Evolutionary conservation across 2,888 invertebrate species (phyloP).

Genomic region (Dendrolimus houi): DNA sequence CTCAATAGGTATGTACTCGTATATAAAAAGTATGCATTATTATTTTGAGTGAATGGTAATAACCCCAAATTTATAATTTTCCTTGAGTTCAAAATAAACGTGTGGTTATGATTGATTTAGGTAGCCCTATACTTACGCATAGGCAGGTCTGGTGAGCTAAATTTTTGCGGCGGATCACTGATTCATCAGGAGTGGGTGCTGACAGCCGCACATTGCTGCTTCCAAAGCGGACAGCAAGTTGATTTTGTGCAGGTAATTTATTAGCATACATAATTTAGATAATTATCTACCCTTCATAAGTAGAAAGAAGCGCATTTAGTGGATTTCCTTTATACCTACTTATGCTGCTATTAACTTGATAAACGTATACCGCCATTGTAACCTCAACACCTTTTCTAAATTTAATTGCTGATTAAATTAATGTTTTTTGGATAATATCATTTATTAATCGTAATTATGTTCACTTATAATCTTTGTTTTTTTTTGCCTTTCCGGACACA

Average conservation of each 20-base stretch:
- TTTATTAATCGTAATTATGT: no score
- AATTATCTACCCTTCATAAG: no score
- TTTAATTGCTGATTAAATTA: not conserved
- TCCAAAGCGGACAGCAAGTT: slow-evolving; percentile 41
- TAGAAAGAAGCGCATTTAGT: no score
- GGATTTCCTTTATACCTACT: no score
- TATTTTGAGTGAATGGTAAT: no score
- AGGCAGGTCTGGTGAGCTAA: slow-evolving; percentile 51
- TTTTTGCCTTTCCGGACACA: no score
- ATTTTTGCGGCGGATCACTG: slow-evolving; percentile 71
- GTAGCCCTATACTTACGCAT: slow-evolving; percentile 58
- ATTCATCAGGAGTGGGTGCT: slow-evolving; percentile 59
- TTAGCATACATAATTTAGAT: no score
- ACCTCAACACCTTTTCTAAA: not conserved
- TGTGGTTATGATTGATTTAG: slow-evolving; percentile 18
- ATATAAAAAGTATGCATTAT: no score
- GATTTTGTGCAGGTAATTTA: slow-evolving; percentile 51
- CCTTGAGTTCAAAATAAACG: no score
- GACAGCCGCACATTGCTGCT: slow-evolving; percentile 74
- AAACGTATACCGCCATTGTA: not conserved
- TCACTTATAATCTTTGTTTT: no score
- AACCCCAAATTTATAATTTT: no score
- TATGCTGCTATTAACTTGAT: not conserved
- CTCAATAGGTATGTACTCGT: no score
- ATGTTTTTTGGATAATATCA: not conserved